Evolutionary conservation across 2,113 vertebrate species (phyloP).

Genomic region (Stigmatopora argus): DNA sequence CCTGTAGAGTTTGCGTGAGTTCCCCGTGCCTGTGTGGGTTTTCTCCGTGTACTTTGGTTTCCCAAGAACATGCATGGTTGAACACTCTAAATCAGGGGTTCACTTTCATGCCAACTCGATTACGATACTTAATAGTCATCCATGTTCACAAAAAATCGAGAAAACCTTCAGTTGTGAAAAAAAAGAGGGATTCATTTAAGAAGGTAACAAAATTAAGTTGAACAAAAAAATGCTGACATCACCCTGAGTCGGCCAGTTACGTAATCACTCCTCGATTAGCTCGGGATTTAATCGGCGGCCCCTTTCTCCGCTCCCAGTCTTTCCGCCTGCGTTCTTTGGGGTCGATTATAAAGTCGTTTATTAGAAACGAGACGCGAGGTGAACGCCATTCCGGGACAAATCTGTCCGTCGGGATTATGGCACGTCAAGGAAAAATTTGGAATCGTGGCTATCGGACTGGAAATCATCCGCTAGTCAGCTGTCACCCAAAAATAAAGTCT

Average conservation of each 20-base stretch:
- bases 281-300: background rate
- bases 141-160: too few relatives aligned
- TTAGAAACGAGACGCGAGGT: background rate
- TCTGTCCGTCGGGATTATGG: background rate
- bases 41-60: too few relatives aligned
- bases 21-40: too few relatives aligned
- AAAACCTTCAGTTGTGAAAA: too few relatives aligned
- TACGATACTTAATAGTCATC: too few relatives aligned
- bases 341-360: constrained; percentile 1
- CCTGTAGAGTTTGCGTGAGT: too few relatives aligned
- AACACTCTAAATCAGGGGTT: too few relatives aligned
- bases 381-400: constrained; percentile 1
- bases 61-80: too few relatives aligned
- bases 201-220: too few relatives aligned
- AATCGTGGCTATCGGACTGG: background rate
- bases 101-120: too few relatives aligned
- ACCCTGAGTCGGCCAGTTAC: background rate
- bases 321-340: background rate
- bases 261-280: background rate
- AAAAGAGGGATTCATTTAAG: too few relatives aligned
- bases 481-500: background rate
- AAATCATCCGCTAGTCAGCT: background rate
- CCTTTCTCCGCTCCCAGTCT: background rate
- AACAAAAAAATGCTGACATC: too few relatives aligned
- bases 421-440: background rate